phyloP scores from a whole-genome alignment of 2,113 vertebrate species.

The Craseonycteris thonglongyai region DNA sequence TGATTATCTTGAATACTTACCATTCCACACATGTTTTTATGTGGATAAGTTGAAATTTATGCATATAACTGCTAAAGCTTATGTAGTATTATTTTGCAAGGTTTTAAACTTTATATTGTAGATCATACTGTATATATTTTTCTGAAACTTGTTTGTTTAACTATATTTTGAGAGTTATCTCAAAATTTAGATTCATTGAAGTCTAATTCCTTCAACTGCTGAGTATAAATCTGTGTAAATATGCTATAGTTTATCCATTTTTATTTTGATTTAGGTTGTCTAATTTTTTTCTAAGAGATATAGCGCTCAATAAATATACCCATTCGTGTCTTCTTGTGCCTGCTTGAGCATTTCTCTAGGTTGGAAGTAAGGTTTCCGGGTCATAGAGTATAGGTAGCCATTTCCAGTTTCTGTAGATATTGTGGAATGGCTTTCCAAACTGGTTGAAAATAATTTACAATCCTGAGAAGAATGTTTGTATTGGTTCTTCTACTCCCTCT shows the following conservation, averaged over 20 bases:
- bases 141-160: background rate
- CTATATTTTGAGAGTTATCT: background rate
- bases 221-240: background rate
- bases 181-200: background rate
- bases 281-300: background rate
- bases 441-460: background rate
- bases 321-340: background rate
- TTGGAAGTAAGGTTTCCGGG: background rate
- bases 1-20: background rate
- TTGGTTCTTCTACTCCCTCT: background rate
- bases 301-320: background rate
- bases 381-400: background rate
- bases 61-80: background rate
- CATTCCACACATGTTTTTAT: background rate
- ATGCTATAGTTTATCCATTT: background rate
- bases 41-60: too few relatives aligned
- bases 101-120: background rate
- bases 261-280: background rate
- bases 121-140: background rate
- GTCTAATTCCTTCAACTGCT: background rate
- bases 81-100: background rate
- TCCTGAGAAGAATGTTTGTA: background rate
- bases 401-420: background rate
- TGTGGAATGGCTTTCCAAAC: background rate
- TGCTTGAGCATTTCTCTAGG: background rate